phyloP scores from a whole-genome alignment of 2,888 invertebrate species.

The Cryptocheilus praepositus region DNA sequence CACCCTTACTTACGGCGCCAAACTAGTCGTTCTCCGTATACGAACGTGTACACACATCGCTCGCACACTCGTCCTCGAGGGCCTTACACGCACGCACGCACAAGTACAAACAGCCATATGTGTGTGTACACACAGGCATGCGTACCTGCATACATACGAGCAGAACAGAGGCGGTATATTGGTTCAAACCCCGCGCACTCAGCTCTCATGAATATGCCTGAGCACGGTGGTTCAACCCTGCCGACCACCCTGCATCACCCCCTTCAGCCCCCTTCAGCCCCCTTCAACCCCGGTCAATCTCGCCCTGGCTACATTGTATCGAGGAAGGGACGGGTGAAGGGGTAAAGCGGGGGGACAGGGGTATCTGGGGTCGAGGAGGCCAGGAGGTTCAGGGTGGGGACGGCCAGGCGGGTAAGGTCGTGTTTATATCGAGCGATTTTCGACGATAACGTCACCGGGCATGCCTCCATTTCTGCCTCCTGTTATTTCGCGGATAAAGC shows the following conservation, averaged over 20 bases:
- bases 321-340: conserved; percentile 47
- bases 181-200: conserved; percentile 69
- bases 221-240: conserved; percentile 64
- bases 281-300: conserved; percentile 63
- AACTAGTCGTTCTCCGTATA: conserved; percentile 41
- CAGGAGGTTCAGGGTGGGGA: conserved; percentile 5
- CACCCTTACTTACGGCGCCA: conserved; percentile 52
- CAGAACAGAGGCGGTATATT: conserved; percentile 60
- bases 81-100: conserved; percentile 10
- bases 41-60: conserved; percentile 1
- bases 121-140: conserved; percentile 34
- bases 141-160: conserved; percentile 36
- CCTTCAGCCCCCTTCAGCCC: conserved; percentile 43
- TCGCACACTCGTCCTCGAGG: neutral
- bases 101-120: conserved; percentile 7
- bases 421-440: conserved; percentile 58
- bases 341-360: conserved; percentile 12
- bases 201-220: conserved; percentile 71
- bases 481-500: conserved; percentile 41
- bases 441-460: conserved; percentile 52
- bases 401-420: conserved; percentile 32
- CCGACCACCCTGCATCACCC: conserved; percentile 49
- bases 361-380: conserved; percentile 12
- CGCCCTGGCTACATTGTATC: conserved; percentile 58
- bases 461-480: conserved; percentile 49